Base-by-base conservation (phyloP, 2,888 invertebrate genomes). In the Chaitophorus viminalis region DNA sequence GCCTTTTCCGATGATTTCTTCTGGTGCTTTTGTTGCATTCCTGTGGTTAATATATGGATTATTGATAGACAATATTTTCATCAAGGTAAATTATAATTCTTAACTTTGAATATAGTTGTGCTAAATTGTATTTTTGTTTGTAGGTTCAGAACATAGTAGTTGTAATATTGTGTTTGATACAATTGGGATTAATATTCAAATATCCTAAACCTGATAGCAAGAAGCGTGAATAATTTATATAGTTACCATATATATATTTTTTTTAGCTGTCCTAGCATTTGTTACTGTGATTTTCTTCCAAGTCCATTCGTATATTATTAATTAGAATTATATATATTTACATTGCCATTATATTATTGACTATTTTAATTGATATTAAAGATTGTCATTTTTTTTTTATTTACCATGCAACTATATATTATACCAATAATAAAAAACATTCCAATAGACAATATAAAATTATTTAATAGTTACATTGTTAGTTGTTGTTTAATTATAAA, bases 1-100 rank as follows among this genome's bases (percentile, higher is more conserved):
- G 92, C 98, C 98, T 9, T 96, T 98, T 91, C 96, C 97, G 18
- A 93, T 99, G 89, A 97, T 97, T 90, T 92, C 96, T 68, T 95
- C 96, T 90, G 97, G 96, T 89, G 94, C 96, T 68, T 90, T 96
- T 9, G 96, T 98, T 31, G 94, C 95, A 54, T 93, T 94, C 89
- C 93, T 95, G 91, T 98, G 97, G 97, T 92, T 95, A 83, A 90
- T 95, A 0, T 97, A 97, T 91, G 97, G 97, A n/a, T 92, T 95
- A 90, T 94, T 96, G 78, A 93, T 97, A 88, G 92, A 94, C 89
- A 96, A 97, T 91, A 91, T 92, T 89, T 96, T 96, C 92, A 93
- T 97, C 90, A 93, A 95, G 90, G 96, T 87, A 60, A 29, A 52
- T 25, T 75, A n/a, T 6, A 39, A 31, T 52, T 60, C 0, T 9